Evolutionary conservation across 2,797 vertebrate genomes (phyloP).

Genomic region (Leucoraja ocellata): DNA sequence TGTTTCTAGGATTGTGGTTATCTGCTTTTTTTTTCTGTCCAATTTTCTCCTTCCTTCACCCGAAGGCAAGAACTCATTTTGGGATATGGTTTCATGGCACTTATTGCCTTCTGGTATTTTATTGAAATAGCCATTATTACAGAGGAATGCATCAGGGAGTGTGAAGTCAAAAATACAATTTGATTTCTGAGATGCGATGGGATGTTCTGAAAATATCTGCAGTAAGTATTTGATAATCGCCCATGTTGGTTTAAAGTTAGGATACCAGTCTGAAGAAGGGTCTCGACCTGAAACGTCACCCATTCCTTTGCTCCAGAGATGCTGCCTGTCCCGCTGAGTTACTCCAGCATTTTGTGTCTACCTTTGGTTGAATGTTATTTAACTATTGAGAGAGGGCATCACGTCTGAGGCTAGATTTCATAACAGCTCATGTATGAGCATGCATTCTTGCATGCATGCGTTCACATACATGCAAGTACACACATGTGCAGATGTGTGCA

Average conservation of each 20-base stretch:
- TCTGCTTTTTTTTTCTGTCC: conserved; percentile 28
- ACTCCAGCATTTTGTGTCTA: no score
- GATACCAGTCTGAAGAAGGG: no score
- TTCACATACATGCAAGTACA: not conserved
- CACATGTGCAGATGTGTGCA: not conserved
- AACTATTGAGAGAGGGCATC: not conserved
- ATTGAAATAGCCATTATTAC: not conserved
- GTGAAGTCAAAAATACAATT: not conserved
- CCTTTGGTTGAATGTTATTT: not conserved
- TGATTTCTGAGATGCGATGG: not conserved
- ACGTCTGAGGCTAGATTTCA: no score
- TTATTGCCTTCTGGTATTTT: not conserved
- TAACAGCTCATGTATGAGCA: no score
- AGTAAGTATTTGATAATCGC: not conserved
- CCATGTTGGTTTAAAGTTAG: not conserved
- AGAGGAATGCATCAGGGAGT: not conserved
- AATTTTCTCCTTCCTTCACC: not conserved
- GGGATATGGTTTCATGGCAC: not conserved
- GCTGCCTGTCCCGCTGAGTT: no score
- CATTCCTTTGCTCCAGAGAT: no score
- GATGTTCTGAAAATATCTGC: not conserved
- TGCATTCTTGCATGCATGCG: no score
- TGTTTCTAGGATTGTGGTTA: not conserved
- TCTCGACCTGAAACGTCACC: no score
- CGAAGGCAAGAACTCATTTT: not conserved